These are phyloP conservation scores for Mythimna impura DNA, from an alignment of 2,888 invertebrate genomes.

Conservation along the genomic window DNA sequence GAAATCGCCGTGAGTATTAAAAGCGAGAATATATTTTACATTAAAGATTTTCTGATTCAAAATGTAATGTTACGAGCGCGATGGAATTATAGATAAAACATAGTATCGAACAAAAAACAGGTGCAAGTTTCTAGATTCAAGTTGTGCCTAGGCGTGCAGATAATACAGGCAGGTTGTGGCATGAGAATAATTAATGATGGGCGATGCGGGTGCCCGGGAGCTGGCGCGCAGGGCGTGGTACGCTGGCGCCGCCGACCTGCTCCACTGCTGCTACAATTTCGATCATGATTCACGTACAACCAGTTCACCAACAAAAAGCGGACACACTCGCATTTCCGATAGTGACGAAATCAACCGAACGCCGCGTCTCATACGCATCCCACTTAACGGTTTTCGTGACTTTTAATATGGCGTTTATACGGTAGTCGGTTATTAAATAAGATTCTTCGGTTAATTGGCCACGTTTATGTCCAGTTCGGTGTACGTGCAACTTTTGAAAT, in stretches of 20 bases:
- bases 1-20: conserved; percentile 39
- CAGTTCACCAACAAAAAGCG: conserved; percentile 78
- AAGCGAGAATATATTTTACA: conserved; percentile 48
- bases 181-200: conserved; percentile 82
- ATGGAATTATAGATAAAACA: conserved; percentile 67
- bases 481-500: conserved; percentile 76
- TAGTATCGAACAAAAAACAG: conserved; percentile 72
- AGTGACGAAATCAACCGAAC: conserved; percentile 80
- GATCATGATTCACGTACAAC: conserved; percentile 80
- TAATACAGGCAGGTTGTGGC: conserved; percentile 78
- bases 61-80: conserved; percentile 59
- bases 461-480: conserved; percentile 78
- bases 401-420: conserved; percentile 86
- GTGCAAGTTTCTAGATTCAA: conserved; percentile 72
- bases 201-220: conserved; percentile 77
- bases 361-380: conserved; percentile 80
- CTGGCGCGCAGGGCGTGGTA: conserved; percentile 82
- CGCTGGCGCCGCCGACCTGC: conserved; percentile 83
- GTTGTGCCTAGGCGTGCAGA: conserved; percentile 70
- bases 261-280: conserved; percentile 74
- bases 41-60: conserved; percentile 60
- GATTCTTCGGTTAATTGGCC: conserved; percentile 84
- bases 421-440: conserved; percentile 87
- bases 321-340: conserved; percentile 80
- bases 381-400: conserved; percentile 85